Percentiles rank a stretch among this genome's conserved stretches.
These are phyloP conservation scores for Vulpes lagopus DNA, from an alignment of 2,113 vertebrate genomes.

Conservation along the genomic window DNA sequence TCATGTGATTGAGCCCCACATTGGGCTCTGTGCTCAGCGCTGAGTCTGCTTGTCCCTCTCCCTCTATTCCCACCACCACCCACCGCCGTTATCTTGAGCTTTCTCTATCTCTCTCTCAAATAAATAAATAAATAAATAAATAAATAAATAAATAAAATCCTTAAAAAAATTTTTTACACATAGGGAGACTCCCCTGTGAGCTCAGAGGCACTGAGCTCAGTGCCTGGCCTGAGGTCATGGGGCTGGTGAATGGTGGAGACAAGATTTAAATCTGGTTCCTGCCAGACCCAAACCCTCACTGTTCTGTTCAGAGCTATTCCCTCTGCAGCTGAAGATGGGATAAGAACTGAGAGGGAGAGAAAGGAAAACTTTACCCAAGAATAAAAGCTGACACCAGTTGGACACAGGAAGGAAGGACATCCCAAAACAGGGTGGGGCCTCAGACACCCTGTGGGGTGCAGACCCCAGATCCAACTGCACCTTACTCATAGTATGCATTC, in stretches of 20 bases:
- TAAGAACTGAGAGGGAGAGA: background rate
- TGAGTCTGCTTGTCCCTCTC: background rate
- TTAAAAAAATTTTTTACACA: background rate
- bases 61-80: background rate
- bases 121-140: background rate
- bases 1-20: background rate
- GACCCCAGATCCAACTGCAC: background rate
- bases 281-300: background rate
- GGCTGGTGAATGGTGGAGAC: background rate
- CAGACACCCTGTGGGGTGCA: background rate
- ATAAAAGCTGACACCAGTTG: background rate
- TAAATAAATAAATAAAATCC: background rate
- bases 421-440: background rate
- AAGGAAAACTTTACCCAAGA: background rate
- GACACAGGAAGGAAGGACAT: background rate
- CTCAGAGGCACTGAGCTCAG: background rate
- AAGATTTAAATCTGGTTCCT: background rate
- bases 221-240: background rate
- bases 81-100: background rate
- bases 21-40: background rate
- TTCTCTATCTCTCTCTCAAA: background rate
- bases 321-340: background rate
- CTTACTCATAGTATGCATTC: background rate
- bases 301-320: background rate
- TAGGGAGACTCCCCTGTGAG: background rate